phyloP scores from a whole-genome alignment of 2,888 invertebrate species.

The Drosophila neotestacea region DNA sequence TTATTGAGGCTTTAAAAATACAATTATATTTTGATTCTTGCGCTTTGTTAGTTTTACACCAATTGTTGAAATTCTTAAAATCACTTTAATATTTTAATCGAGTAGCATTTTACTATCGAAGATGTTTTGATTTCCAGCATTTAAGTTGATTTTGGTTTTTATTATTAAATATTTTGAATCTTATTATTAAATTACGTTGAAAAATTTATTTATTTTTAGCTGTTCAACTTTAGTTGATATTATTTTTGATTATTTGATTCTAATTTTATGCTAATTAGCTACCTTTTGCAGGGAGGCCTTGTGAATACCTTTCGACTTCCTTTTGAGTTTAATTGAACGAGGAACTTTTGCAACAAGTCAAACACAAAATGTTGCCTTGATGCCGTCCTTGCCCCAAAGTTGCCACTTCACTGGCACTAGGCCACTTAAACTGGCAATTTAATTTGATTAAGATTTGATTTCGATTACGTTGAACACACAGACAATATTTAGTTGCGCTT shows the following conservation, averaged over 20 bases:
- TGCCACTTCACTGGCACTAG: conserved; percentile 18
- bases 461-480: conserved; percentile 14
- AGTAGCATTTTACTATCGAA: conserved; percentile 4
- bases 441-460: conserved; percentile 39
- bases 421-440: conserved; percentile 11
- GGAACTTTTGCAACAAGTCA: conserved; percentile 46
- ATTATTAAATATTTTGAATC: background rate
- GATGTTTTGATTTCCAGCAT: conserved; percentile 2
- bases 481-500: conserved; percentile 39
- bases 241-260: background rate
- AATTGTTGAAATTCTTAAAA: background rate
- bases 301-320: conserved; percentile 3
- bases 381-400: conserved; percentile 25
- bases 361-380: conserved; percentile 20
- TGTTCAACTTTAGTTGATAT: background rate
- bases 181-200: background rate
- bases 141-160: background rate
- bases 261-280: conserved; percentile 22
- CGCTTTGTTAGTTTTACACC: background rate
- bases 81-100: conserved; percentile 1
- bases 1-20: background rate
- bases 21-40: background rate
- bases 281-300: background rate
- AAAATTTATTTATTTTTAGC: too few relatives aligned
- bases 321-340: conserved; percentile 9